These are phyloP conservation scores for Phyto melanocephala DNA, from an alignment of 2,888 invertebrate species.

Conservation along the genomic window DNA sequence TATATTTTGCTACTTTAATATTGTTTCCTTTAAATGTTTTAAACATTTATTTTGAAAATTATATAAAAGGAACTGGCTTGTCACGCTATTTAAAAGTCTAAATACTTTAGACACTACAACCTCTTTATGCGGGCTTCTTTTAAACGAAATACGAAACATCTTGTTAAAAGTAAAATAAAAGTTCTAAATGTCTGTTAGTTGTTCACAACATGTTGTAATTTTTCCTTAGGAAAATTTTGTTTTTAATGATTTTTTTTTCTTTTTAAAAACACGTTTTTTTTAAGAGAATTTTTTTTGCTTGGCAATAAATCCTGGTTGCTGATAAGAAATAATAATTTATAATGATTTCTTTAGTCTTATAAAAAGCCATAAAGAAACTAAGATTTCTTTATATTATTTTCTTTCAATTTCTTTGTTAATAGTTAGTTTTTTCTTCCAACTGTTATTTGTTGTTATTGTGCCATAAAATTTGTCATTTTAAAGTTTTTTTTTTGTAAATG, in stretches of 20 bases:
- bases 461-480: not conserved
- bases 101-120: not conserved
- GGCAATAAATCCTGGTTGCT: too few relatives aligned
- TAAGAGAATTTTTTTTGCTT: too few relatives aligned
- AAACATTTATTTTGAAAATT: not conserved
- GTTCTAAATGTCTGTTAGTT: too few relatives aligned
- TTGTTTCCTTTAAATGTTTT: not conserved
- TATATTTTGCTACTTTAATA: not conserved
- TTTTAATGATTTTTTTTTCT: not conserved
- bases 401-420: not conserved
- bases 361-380: not conserved
- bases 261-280: not conserved
- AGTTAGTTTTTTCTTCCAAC: not conserved
- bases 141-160: not conserved
- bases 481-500: not conserved
- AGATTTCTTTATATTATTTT: too few relatives aligned
- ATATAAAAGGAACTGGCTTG: constrained; percentile 1
- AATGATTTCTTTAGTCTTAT: too few relatives aligned
- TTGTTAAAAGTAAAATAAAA: too few relatives aligned
- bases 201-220: too few relatives aligned
- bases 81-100: constrained; percentile 32
- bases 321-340: too few relatives aligned
- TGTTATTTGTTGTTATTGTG: not conserved
- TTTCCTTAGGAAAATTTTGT: too few relatives aligned
- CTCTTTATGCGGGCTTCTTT: not conserved